Conservation (phyloP, 2,113 vertebrate species). For the Pangasianodon gigas region DNA sequence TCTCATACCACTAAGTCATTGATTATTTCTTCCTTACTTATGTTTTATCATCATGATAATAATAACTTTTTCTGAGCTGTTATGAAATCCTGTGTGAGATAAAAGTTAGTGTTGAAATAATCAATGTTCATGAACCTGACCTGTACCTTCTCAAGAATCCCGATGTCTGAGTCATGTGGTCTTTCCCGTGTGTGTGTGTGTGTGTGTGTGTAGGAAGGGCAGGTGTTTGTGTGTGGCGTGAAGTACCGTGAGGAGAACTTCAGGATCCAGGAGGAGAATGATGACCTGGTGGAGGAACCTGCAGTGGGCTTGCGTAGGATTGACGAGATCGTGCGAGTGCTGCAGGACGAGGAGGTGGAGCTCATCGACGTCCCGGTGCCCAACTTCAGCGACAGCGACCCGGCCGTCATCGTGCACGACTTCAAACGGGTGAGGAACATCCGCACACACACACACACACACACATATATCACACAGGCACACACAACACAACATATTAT, state of each 20-base stretch:
- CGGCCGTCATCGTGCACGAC: slow-evolving; percentile 72
- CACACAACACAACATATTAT: neutral
- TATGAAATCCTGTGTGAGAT: neutral
- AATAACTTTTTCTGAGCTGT: no score
- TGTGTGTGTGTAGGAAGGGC: slow-evolving; percentile 53
- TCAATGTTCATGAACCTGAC: neutral
- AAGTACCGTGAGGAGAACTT: slow-evolving; percentile 85
- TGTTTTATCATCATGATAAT: neutral
- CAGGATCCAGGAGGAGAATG: slow-evolving; percentile 71
- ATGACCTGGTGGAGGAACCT: slow-evolving; percentile 21
- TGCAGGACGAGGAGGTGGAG: slow-evolving; percentile 86
- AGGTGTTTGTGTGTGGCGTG: slow-evolving; percentile 84
- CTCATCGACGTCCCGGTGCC: slow-evolving; percentile 92
- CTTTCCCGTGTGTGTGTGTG: neutral
- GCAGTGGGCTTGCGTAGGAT: slow-evolving; percentile 66
- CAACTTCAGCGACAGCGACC: slow-evolving; percentile 78
- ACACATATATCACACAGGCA: neutral
- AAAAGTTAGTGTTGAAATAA: no score
- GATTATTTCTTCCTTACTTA: no score
- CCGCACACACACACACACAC: neutral
- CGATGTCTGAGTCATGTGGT: no score
- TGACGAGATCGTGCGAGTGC: slow-evolving; percentile 83
- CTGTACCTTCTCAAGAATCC: no score
- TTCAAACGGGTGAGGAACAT: neutral
- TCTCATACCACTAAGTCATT: neutral